Base-by-base conservation (phyloP, 2,888 invertebrate genomes). In the Belgica antarctica region DNA sequence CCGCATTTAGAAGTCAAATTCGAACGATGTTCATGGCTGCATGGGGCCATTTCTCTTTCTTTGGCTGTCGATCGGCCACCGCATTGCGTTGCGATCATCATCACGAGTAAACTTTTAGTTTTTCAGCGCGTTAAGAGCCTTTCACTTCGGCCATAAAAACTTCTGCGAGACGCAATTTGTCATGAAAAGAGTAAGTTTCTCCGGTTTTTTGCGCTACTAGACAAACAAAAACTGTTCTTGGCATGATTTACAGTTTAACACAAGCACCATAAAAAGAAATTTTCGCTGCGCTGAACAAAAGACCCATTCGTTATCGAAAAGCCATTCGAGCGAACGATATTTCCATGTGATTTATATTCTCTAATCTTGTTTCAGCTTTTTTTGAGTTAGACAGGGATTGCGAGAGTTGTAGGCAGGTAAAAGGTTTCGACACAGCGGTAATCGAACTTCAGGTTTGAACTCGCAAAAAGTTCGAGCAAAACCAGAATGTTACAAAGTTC, bases 141-240 rank as follows among this genome's bases (percentile, higher is more conserved):
- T 15, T 41, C 8, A 2, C 41, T 2, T 12, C 31, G 31, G 31
- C 31, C 31, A 31, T 31, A 4, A 31, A 10, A 10, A 12, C 41
- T 41, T 41, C 15, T 15, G 15, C 41, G 2, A 41, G 34, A 34
- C 34, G 34, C 34, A 41, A 41, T n/a, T 41, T 15, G 12, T 15
- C n/a, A 41, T 41, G 10, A 41, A n/a, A 41, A 12, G 41, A 41
- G 41, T 5, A 41, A 41, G 41, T 19, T 52, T 46, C 22, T 22
- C 52, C 22, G 22, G 19, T 52, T 22, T 31, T 31, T 52, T 2
- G 52, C 52, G 17, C 52, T 52, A 12, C 7, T 52, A 52, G 22
- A 52, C 52, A 52, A 52, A 22, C 52, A 52, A 22, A 52, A 52
- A 12, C 52, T 52, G 34, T 52, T 52, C 22, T 52, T n/a, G 52